Conservation (phyloP, 2,113 vertebrate species). For the Melospiza melodia region DNA sequence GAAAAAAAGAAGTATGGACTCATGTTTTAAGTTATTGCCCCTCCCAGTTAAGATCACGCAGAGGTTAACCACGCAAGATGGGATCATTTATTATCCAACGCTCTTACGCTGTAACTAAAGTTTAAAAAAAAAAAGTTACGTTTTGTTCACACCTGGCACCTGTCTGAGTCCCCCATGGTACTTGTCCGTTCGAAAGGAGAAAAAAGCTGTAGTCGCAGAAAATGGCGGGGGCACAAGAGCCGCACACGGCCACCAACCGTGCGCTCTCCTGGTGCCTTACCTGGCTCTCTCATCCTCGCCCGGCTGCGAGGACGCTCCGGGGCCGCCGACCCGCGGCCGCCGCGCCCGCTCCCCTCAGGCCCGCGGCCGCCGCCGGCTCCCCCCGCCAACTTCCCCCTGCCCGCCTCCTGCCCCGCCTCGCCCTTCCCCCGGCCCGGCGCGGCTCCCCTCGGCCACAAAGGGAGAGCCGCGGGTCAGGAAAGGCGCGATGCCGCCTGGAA, state of each 20-base stretch:
- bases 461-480: neutral
- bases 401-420: neutral
- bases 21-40: neutral
- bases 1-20: neutral
- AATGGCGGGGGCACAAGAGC: neutral
- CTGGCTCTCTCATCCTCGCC: neutral
- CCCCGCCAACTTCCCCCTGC: neutral
- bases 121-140: fast-evolving
- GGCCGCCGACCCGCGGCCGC: neutral
- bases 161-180: neutral
- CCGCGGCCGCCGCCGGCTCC: too few species aligned
- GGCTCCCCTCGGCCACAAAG: neutral
- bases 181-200: fast-evolving
- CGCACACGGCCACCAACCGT: neutral
- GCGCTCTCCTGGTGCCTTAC: neutral
- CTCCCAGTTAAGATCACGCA: neutral
- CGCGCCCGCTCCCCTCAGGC: neutral
- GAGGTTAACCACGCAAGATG: neutral
- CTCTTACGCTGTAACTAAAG: neutral
- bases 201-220: neutral
- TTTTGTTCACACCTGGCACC: neutral
- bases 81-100: neutral
- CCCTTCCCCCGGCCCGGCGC: neutral
- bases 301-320: fast-evolving
- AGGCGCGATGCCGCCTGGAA: neutral